A percentile compares a stretch with the other conserved stretches of the same genome.
These are phyloP conservation scores for Pristionchus entomophagus DNA, from an alignment of 2,888 invertebrate genomes.

Conservation along the genomic window DNA sequence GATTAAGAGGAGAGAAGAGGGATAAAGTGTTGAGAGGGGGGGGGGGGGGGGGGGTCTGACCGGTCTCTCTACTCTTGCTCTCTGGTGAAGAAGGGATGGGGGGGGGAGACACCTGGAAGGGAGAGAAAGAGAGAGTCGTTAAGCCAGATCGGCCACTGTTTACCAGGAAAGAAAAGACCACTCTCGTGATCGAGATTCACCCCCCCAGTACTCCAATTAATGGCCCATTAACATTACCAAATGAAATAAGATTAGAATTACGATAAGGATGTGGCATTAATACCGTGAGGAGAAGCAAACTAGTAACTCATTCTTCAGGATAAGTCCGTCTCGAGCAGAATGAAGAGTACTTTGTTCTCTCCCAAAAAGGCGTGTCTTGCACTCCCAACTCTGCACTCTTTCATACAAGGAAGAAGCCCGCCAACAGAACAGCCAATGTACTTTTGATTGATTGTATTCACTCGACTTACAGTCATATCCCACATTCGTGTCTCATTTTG, in stretches of 20 bases:
- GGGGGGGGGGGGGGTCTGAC: conserved; percentile 22
- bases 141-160: conserved; percentile 44
- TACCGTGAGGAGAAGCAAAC: not conserved
- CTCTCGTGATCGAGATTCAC: conserved; percentile 15
- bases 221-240: too few species aligned
- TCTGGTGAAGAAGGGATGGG: conserved; percentile 29
- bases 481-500: not conserved
- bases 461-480: too few species aligned
- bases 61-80: conserved; percentile 37
- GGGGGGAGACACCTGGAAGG: conserved; percentile 37
- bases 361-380: not conserved
- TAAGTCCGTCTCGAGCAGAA: not conserved
- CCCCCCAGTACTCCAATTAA: not conserved
- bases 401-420: not conserved
- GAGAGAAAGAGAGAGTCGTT: conserved; percentile 40
- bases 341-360: not conserved
- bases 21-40: not conserved
- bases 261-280: not conserved
- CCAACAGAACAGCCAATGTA: not conserved
- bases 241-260: not conserved
- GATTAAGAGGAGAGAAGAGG: not conserved
- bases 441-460: not conserved
- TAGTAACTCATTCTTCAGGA: not conserved
- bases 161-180: conserved; percentile 20
- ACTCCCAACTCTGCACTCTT: not conserved